Evolutionary conservation across 1,140 invertebrate species (phyloP).

Genomic region (Trichogramma pretiosum): DNA sequence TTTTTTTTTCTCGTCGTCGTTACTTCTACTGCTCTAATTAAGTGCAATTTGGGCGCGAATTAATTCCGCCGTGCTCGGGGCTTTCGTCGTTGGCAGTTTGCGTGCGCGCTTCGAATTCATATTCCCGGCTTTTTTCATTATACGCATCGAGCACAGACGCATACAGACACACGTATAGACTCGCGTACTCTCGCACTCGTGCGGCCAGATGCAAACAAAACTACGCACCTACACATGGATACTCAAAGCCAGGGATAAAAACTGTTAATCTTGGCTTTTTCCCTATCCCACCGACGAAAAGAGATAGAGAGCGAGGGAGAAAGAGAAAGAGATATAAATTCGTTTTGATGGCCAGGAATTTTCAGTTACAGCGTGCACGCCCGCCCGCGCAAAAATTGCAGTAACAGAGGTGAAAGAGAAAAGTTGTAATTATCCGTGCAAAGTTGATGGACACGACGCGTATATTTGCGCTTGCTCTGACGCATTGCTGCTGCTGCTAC

Average conservation of each 20-base stretch:
- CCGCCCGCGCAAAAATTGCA: neutral
- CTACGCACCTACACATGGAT: too few relatives aligned
- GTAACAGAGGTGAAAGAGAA: neutral
- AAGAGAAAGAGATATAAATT: slow-evolving; percentile 15
- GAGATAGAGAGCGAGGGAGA: too few relatives aligned
- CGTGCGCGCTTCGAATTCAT: slow-evolving; percentile 20
- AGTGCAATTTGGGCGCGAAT: slow-evolving; percentile 18
- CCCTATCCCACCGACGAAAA: too few relatives aligned
- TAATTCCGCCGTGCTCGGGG: slow-evolving; percentile 10
- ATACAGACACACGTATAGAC: too few relatives aligned
- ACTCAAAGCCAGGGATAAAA: too few relatives aligned
- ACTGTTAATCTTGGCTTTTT: too few relatives aligned
- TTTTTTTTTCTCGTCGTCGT: neutral
- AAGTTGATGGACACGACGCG: slow-evolving; percentile 3
- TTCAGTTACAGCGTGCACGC: neutral
- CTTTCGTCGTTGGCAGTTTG: too few relatives aligned
- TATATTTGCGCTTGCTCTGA: too few relatives aligned
- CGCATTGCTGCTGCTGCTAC: too few relatives aligned
- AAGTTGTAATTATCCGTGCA: slow-evolving; percentile 3
- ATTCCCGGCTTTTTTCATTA: slow-evolving; percentile 19
- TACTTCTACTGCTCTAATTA: slow-evolving; percentile 15
- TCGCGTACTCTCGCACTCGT: too few relatives aligned
- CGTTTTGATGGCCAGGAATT: slow-evolving; percentile 4
- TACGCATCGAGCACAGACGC: neutral
- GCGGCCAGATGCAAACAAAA: too few relatives aligned